Conservation (phyloP, 1,140 invertebrate genomes). For the Bombus polaris region DNA sequence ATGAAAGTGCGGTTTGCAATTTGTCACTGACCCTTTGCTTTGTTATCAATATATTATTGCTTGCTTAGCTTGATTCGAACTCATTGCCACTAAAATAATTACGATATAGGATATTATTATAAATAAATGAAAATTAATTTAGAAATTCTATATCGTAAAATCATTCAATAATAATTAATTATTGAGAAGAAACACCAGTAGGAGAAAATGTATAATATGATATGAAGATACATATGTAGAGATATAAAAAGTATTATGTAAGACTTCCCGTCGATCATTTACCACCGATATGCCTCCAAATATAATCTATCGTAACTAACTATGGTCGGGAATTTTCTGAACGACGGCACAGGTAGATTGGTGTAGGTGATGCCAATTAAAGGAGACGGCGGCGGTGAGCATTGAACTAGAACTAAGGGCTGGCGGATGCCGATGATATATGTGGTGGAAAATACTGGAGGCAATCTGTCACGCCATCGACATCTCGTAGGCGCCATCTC, state of each 20-base stretch:
- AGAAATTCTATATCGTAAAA: not conserved
- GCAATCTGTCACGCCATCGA: slow-evolving; percentile 82
- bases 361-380: slow-evolving; percentile 76
- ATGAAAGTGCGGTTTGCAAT: slow-evolving; percentile 70
- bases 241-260: not conserved
- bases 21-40: slow-evolving; percentile 68
- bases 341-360: slow-evolving; percentile 49
- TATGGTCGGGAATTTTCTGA: slow-evolving; percentile 47
- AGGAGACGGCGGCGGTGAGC: slow-evolving; percentile 71
- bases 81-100: not conserved
- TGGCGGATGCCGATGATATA: slow-evolving; percentile 79
- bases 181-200: not conserved
- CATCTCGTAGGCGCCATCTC: slow-evolving; percentile 67
- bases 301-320: slow-evolving; percentile 45
- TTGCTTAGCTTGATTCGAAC: slow-evolving; percentile 45
- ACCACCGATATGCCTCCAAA: not conserved
- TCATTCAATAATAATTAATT: not conserved
- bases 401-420: slow-evolving; percentile 77
- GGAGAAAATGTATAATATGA: not conserved
- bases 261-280: slow-evolving; percentile 16
- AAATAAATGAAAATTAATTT: not conserved
- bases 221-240: not conserved
- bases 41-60: slow-evolving; percentile 67
- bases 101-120: not conserved
- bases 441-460: slow-evolving; percentile 82